These are phyloP conservation scores for Phortica variegata DNA, from an alignment of 1,140 invertebrate species.

Conservation along the genomic window DNA sequence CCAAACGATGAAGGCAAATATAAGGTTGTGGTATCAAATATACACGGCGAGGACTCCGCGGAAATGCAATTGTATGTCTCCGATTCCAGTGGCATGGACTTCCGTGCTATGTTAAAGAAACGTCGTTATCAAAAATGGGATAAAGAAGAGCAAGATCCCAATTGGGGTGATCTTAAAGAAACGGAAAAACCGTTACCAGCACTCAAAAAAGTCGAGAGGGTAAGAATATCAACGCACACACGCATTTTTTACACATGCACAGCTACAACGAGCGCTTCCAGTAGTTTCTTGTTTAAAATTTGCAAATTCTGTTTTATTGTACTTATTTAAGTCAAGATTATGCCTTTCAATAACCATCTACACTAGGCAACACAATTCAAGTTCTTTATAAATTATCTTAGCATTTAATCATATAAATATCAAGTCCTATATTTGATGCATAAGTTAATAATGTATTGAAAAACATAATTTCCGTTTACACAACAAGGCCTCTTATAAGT, in stretches of 20 bases:
- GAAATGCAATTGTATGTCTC: conserved; percentile 96
- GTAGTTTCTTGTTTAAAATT: too few relatives aligned
- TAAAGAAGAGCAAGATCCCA: conserved; percentile 82
- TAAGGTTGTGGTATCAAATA: conserved; percentile 88
- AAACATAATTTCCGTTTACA: too few relatives aligned
- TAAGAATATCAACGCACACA: conserved; percentile 58
- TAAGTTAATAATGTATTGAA: too few relatives aligned
- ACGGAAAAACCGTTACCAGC: conserved; percentile 80
- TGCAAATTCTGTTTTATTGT: too few relatives aligned
- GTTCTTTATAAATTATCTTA: too few relatives aligned
- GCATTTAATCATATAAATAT: too few relatives aligned
- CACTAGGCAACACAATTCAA: too few relatives aligned
- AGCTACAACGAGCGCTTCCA: neutral
- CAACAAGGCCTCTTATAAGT: too few relatives aligned
- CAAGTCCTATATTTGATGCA: too few relatives aligned
- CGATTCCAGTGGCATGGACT: conserved; percentile 96
- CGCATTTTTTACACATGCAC: neutral
- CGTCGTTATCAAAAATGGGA: conserved; percentile 94
- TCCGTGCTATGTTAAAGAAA: conserved; percentile 96
- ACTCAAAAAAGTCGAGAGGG: conserved; percentile 90
- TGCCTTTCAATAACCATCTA: too few relatives aligned
- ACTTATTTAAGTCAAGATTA: too few relatives aligned
- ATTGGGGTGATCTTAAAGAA: conserved; percentile 93
- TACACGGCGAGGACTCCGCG: conserved; percentile 90
- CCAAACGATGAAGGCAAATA: conserved; percentile 97